phyloP scores from a whole-genome alignment of 1,140 invertebrate species.

The Lepidotrigona ventralis region DNA sequence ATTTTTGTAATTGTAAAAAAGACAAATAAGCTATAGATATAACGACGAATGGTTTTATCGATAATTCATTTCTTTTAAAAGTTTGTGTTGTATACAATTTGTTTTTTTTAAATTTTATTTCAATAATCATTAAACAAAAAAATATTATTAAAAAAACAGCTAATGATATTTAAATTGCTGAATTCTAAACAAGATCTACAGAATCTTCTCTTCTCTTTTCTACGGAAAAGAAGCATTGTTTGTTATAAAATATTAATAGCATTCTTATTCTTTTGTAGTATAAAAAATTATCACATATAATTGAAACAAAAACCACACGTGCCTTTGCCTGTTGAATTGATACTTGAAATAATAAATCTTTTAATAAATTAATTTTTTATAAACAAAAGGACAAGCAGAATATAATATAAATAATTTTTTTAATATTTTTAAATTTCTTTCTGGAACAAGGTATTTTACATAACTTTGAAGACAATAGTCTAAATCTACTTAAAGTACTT shows the following conservation, averaged over 20 bases:
- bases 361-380: too few relatives aligned
- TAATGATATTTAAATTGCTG: too few relatives aligned
- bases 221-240: too few relatives aligned
- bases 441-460: background rate
- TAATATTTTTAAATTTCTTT: background rate
- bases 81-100: background rate
- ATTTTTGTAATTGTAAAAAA: background rate
- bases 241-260: background rate
- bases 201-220: too few relatives aligned
- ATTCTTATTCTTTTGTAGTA: background rate
- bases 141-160: too few relatives aligned
- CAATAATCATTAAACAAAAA: too few relatives aligned
- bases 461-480: background rate
- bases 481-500: conserved; percentile 4
- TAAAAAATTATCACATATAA: background rate
- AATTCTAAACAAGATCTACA: too few relatives aligned
- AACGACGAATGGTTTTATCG: background rate
- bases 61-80: background rate
- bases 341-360: too few relatives aligned
- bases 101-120: background rate
- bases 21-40: background rate
- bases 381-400: too few relatives aligned
- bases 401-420: background rate
- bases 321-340: background rate
- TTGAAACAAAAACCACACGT: background rate